Evolutionary conservation across 2,113 vertebrate species (phyloP).

Genomic region (Anolis sagrei): DNA sequence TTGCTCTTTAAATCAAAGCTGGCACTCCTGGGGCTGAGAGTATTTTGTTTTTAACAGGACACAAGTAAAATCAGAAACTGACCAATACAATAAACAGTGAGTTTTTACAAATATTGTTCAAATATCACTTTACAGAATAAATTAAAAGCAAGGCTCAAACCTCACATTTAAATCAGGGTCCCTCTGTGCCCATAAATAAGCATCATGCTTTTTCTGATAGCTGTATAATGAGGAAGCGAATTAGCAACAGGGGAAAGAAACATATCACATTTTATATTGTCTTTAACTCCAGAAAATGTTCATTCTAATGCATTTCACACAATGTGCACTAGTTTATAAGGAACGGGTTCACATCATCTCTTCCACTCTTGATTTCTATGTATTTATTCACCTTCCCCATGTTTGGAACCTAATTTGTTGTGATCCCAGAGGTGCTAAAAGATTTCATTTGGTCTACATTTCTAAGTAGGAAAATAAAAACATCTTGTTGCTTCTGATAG

Average conservation of each 20-base stretch:
- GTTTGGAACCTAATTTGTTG: too few relatives aligned
- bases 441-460: too few relatives aligned
- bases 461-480: too few relatives aligned
- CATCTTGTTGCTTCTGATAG: too few relatives aligned
- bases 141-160: not conserved
- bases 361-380: not conserved
- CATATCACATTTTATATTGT: not conserved
- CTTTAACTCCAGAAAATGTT: too few relatives aligned
- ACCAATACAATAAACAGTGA: not conserved
- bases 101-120: not conserved
- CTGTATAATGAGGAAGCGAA: not conserved
- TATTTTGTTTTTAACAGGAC: not conserved
- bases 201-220: not conserved
- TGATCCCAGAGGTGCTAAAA: too few relatives aligned
- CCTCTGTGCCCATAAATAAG: not conserved
- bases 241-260: not conserved
- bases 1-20: constrained; percentile 1
- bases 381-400: not conserved
- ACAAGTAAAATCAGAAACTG: not conserved
- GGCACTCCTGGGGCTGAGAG: not conserved
- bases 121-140: not conserved
- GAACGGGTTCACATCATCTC: not conserved
- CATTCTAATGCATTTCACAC: not conserved
- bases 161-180: not conserved
- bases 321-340: not conserved